These are phyloP conservation scores for Sisyra terminalis DNA, from an alignment of 2,888 invertebrate genomes.

Conservation along the genomic window DNA sequence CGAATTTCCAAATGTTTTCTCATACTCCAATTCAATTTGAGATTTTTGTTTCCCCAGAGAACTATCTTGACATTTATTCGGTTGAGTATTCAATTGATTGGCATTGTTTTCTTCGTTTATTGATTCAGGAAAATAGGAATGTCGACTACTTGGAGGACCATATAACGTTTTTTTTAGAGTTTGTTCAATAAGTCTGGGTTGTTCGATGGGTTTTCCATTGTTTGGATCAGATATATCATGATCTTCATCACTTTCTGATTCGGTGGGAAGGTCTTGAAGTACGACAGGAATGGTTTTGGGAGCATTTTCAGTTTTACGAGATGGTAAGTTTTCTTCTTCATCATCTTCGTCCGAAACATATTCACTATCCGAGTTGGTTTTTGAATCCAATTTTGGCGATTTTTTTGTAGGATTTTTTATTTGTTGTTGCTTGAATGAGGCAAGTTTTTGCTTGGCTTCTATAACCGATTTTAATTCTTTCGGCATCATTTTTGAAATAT, in stretches of 20 bases:
- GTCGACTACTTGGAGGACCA: too few species aligned
- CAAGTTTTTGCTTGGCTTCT: too few species aligned
- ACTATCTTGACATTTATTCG: not conserved
- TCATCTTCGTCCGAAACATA: too few species aligned
- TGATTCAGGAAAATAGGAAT: not conserved
- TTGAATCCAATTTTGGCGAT: not conserved
- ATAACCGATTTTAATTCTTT: slow-evolving; percentile 1
- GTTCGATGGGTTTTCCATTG: too few species aligned
- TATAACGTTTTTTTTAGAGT: not conserved
- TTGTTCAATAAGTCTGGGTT: too few species aligned
- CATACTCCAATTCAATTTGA: slow-evolving; percentile 10
- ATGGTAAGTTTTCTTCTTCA: too few species aligned
- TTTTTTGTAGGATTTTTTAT: slow-evolving; percentile 26
- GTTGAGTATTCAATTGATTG: not conserved
- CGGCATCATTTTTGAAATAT: slow-evolving; percentile 29
- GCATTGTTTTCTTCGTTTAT: not conserved
- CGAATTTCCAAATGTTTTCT: slow-evolving; percentile 10
- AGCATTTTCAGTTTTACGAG: too few species aligned
- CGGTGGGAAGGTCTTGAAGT: too few species aligned
- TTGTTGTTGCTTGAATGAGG: slow-evolving; percentile 24
- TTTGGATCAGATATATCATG: too few species aligned
- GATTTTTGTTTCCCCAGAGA: not conserved
- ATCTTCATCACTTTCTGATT: too few species aligned
- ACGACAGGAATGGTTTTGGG: too few species aligned
- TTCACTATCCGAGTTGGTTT: too few species aligned